Evolutionary conservation across 2,888 invertebrate species (phyloP).

Genomic region (Troglohyphantes excavatus): DNA sequence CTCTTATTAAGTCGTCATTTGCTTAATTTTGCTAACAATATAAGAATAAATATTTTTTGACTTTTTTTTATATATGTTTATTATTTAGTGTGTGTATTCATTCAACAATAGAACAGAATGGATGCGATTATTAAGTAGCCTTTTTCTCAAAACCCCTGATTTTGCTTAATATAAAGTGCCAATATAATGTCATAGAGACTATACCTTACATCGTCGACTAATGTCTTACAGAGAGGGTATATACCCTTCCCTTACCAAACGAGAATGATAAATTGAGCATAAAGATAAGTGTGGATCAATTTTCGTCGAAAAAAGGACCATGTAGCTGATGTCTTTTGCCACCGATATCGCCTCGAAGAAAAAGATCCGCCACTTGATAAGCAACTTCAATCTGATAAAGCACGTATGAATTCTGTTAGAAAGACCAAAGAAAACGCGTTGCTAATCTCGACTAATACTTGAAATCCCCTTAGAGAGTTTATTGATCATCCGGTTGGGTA

Average conservation of each 20-base stretch:
- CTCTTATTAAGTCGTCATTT: no score
- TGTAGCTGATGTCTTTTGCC: neutral
- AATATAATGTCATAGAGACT: no score
- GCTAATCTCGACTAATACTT: no score
- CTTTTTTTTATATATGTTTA: no score
- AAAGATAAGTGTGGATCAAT: neutral
- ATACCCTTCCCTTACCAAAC: neutral
- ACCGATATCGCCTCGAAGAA: neutral
- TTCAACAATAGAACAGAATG: no score
- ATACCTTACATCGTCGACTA: no score
- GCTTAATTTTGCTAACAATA: no score
- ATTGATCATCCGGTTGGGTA: neutral
- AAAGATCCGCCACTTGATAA: neutral
- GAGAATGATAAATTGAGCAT: neutral
- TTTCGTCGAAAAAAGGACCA: neutral
- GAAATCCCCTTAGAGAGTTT: neutral
- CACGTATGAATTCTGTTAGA: neutral
- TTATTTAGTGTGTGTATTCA: no score
- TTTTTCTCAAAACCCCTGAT: no score
- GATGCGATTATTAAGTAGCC: no score
- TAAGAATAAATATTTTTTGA: no score
- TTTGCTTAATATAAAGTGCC: no score
- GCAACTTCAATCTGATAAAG: neutral
- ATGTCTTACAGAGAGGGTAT: neutral
- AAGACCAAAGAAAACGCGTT: neutral